Percentiles rank a stretch among this genome's conserved stretches.
Conservation (phyloP, 2,113 vertebrate species). For the Notechis scutatus region DNA sequence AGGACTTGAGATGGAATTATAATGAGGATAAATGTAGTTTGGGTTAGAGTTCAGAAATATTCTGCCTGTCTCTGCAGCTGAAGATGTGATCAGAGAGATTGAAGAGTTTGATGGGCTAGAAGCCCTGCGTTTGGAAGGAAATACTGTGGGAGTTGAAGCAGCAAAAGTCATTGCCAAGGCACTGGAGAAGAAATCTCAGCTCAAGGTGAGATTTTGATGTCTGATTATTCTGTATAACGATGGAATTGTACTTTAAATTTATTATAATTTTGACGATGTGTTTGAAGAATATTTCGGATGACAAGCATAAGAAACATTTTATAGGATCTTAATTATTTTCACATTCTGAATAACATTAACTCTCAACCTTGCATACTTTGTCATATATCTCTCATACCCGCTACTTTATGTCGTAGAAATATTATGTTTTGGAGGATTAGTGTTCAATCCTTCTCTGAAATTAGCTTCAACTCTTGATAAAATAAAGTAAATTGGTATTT, state of each 20-base stretch:
- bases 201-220: constrained; percentile 78
- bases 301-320: neutral
- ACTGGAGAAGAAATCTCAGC: constrained; percentile 84
- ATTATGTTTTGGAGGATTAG: neutral
- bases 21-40: neutral
- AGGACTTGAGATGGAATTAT: neutral
- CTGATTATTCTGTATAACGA: neutral
- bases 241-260: neutral
- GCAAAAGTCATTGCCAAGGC: constrained; percentile 90
- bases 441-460: neutral
- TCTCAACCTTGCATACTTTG: neutral
- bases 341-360: neutral
- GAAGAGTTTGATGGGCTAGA: constrained; percentile 82
- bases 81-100: constrained; percentile 88
- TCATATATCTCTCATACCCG: neutral
- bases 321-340: neutral
- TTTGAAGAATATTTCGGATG: neutral
- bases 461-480: neutral
- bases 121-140: constrained; percentile 90
- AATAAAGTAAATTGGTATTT: neutral
- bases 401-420: neutral
- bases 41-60: neutral
- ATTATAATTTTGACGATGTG: neutral
- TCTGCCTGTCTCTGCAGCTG: constrained; percentile 68
- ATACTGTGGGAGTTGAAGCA: constrained; percentile 92